Evolutionary conservation across 2,797 vertebrate species (phyloP).

Genomic region (Bryconaethiops microstoma): DNA sequence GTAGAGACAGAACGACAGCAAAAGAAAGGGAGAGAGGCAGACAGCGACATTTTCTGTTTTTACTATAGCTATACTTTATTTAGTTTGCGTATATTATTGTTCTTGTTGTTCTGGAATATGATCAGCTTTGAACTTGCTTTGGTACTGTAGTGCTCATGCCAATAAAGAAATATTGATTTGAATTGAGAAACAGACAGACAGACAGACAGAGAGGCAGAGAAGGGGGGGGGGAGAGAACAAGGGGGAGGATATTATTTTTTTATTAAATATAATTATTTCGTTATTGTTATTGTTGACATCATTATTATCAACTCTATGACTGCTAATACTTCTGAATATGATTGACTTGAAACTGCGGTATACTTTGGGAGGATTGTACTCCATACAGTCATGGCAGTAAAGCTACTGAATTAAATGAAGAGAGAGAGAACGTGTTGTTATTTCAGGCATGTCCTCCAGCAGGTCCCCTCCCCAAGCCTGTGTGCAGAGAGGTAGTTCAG

Average conservation of each 20-base stretch:
- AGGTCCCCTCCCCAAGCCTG: neutral
- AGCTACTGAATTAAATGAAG: neutral
- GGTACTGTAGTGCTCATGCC: no score
- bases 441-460: constrained; percentile 85
- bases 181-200: neutral
- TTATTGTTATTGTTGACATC: neutral
- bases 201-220: neutral
- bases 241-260: neutral
- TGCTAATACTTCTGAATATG: neutral
- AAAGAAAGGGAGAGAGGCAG: no score
- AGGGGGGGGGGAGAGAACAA: neutral
- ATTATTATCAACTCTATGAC: neutral
- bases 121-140: no score
- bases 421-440: constrained; percentile 67
- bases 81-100: constrained; percentile 30
- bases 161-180: no score
- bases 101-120: no score
- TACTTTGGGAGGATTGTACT: neutral
- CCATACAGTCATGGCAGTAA: neutral
- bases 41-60: no score
- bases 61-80: constrained; percentile 62
- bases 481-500: neutral
- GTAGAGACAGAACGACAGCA: no score
- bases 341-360: neutral
- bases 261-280: neutral